Evolutionary conservation across 1,140 invertebrate genomes (phyloP).

Genomic region (Tigriopus japonicus): DNA sequence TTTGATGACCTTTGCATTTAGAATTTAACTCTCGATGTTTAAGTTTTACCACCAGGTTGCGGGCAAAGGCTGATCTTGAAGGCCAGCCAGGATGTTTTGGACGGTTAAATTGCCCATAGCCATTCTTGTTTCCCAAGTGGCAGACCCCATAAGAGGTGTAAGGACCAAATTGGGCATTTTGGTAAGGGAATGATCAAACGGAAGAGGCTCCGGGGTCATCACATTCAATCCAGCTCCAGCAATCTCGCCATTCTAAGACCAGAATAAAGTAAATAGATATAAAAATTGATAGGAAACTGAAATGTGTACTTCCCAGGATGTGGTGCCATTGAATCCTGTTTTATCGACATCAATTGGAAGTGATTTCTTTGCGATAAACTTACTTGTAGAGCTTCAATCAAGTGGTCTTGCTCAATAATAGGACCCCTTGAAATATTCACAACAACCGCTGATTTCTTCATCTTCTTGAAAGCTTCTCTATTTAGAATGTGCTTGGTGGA

Average conservation of each 20-base stretch:
- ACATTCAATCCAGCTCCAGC: slow-evolving; percentile 77
- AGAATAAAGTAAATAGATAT: no score
- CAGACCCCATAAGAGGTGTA: slow-evolving; percentile 86
- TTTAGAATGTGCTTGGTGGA: slow-evolving; percentile 59
- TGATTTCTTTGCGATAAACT: no score
- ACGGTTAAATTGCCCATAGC: slow-evolving; percentile 68
- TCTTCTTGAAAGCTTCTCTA: slow-evolving; percentile 46
- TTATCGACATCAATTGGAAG: no score
- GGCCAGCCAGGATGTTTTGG: slow-evolving; percentile 58
- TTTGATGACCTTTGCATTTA: no score
- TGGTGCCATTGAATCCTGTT: no score
- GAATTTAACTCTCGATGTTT: no score
- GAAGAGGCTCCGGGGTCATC: slow-evolving; percentile 77
- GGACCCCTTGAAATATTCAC: slow-evolving; percentile 61
- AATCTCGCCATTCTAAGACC: slow-evolving; percentile 42
- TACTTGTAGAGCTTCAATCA: neutral
- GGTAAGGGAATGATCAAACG: slow-evolving; percentile 53
- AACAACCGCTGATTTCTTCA: slow-evolving; percentile 67
- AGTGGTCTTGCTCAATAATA: slow-evolving; percentile 18
- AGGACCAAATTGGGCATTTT: slow-evolving; percentile 61
- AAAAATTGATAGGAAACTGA: no score
- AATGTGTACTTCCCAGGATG: no score
- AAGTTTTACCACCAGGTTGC: slow-evolving; percentile 36
- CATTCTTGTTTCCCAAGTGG: slow-evolving; percentile 51
- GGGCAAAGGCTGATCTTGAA: slow-evolving; percentile 42